Base-by-base conservation (phyloP, 2,888 invertebrate species). In the Cheilosia scutellata region DNA sequence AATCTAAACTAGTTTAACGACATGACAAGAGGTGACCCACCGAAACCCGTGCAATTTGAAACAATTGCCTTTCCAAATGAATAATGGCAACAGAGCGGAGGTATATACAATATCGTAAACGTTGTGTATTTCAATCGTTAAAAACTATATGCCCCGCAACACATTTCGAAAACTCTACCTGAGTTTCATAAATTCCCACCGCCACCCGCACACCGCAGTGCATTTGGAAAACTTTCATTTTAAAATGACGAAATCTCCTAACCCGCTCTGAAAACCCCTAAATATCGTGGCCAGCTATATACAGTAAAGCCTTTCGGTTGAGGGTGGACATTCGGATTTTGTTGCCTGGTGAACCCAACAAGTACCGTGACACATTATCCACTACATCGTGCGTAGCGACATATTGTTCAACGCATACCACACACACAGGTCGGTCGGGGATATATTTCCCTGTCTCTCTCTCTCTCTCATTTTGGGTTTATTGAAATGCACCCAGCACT, bases 321-420 rank as follows among this genome's bases (percentile, higher is more conserved):
- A 53, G 27, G 33, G n/a, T 51, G 63, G 60, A 27, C 40, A 33
- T 40, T 51, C 16, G 71, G 33, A 80, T 71, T 84, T 71, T 66
- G 84, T 71, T 84, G 80, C 37, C 71, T 72, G 84, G 84, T 84
- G 53, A 76, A 80, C 84, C 80, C 70, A 80, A 84, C 84, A 80
- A 84, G 84, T 66, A 75, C 72, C 74, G 60, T 84, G 80, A 80
- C 75, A 80, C 84, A 84, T 84, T 78, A 83, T 83, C 68, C 68
- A 68, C 63, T 51, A 51, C 65, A 25, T 53, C 47, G 66, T 77
- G 68, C 53, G 49, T 74, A 71, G 78, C 78, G 65, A 60, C 72
- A 71, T 79, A 72, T 72, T 72, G 71, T 72, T 16, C 51, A 20
- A 65, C 55, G 58, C 65, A 20, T 25, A 57, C 57, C 77, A 16